These are phyloP conservation scores for Hyperoplus immaculatus DNA, from an alignment of 2,797 vertebrate species.

Conservation along the genomic window DNA sequence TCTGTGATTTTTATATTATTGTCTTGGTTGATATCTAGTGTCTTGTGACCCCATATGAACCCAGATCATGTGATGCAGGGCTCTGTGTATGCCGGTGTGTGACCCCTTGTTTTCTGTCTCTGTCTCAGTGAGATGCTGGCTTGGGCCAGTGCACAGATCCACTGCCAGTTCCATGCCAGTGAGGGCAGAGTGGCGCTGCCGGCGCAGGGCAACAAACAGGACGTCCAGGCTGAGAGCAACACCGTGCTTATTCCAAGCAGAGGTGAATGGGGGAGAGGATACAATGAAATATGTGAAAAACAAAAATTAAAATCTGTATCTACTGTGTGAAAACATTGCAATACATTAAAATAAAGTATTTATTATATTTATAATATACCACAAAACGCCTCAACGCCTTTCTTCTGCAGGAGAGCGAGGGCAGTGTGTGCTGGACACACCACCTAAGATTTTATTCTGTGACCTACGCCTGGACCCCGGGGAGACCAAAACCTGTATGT, in stretches of 20 bases:
- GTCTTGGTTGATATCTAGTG: background rate
- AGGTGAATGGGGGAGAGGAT: constrained; percentile 85
- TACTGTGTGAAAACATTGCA: background rate
- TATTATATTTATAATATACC: background rate
- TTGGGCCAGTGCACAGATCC: constrained; percentile 98
- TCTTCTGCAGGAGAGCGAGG: constrained; percentile 92
- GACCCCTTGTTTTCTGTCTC: constrained; percentile 8
- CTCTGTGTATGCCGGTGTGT: background rate
- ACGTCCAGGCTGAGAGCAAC: constrained; percentile 96
- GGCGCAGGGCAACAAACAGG: constrained; percentile 90
- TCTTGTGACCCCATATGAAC: background rate
- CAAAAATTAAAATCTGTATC: background rate
- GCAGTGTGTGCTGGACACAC: constrained; percentile 97
- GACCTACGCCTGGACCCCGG: constrained; percentile 96
- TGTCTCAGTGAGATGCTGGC: constrained; percentile 94
- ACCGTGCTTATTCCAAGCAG: constrained; percentile 97
- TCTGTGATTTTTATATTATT: background rate
- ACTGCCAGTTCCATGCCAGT: constrained; percentile 97
- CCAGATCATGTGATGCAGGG: background rate
- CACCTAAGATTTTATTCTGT: constrained; percentile 98
- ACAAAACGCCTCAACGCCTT: background rate
- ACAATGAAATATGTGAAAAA: background rate
- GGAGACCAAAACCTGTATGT: constrained; percentile 96
- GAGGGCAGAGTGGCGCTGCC: constrained; percentile 93
- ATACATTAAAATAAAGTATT: background rate